Evolutionary conservation across 2,888 invertebrate genomes (phyloP), one percentile per base, ranked within the genome.

Genomic region (Colostygia pectinataria): DNA sequence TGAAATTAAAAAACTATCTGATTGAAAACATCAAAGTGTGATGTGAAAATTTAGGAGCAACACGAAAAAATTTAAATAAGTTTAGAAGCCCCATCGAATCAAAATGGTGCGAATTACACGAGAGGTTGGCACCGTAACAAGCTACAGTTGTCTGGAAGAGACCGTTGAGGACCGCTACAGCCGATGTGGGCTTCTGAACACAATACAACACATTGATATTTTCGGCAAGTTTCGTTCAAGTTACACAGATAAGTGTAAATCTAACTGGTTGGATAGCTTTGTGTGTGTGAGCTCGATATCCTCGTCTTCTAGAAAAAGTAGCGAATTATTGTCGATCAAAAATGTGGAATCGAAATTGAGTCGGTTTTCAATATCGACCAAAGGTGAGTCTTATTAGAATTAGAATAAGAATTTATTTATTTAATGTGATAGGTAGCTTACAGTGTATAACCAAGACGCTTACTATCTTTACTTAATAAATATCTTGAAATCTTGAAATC

Each of bases 121-220:
- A 36, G 53, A 55, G 1, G 24, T 53, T 8, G 48, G 43, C 15
- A 52, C 53, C 1, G 2, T 29, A 7, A 56, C 55, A 0, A 5
- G 13, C 2, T 32, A 12, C 27, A 12, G 20, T 42, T 40, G 24
- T 1, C 32, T 41, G 36, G 41, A 32, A 15, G 55, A 61, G 2
- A 54, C 55, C 0, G 32, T 60, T 0, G 47, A 44, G 18, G 68
- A 68, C 0, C 63, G 67, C 0, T 75, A 72, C 38, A 58, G 57
- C 13, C 65, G 57, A 44, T 79, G 79, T 36, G 42, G 38, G 2
- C 49, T 71, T 18, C 47, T 72, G 1, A 70, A 74, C 9, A 47
- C 57, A 0, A 70, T 80, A 7, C 74, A 80, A 39, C 80, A 80
- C 29, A 73, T 80, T 0, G 79, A 81, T 44, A 76, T 80, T 5